Base-by-base conservation (phyloP, 2,113 vertebrate genomes). In the Lamprotornis superbus region DNA sequence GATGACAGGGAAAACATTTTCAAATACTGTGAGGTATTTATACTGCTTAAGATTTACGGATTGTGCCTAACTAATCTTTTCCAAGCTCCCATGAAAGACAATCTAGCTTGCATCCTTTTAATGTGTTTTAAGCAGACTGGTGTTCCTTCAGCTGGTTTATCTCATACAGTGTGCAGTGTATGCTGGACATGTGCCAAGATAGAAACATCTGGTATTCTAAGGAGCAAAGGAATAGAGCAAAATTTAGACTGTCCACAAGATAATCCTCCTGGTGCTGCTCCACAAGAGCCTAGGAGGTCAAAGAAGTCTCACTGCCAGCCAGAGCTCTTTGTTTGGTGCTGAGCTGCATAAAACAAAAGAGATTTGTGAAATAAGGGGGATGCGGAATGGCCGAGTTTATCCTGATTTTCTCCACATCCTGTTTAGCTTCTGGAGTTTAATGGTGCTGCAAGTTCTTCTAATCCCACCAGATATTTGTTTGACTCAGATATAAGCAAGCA, bases 1-100 rank as follows among this genome's bases (percentile, higher is more conserved):
- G 94, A 83, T 90, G 90, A 75, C 86, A 90, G 80, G 56, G 71
- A 77, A 96, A 97, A 94, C 83, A 67, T 89, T 96, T 95, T 79
- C 88, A 94, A 92, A 95, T 92, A 95, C 47, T 61, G 70, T 87
- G 83, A 95, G 73, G 88, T 96, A 95, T 91, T 96, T 86, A 79
- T 75, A 81, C 57, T 69, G 82, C 60, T 83, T 94, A 83, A 92
- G 80, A 96, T 84, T 90, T 92, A 91, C 89, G 74, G 79, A 86
- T 84, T 94, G 71, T 3, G n/a, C 69, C 61, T 80, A 94, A 95
- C 74, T 87, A 89, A 92, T 93, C 79, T 92, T 80, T 87, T 74
- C 75, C 84, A 92, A 90, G 71, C 69, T 92, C 61, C 87, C 89
- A 82, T 59, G 65, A 91, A 96, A 92, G 90, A 90, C 76, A 93